Percentiles rank a stretch among this genome's conserved stretches.
Evolutionary conservation across 1,140 invertebrate species (phyloP).

Genomic region (Plectus sambesii): DNA sequence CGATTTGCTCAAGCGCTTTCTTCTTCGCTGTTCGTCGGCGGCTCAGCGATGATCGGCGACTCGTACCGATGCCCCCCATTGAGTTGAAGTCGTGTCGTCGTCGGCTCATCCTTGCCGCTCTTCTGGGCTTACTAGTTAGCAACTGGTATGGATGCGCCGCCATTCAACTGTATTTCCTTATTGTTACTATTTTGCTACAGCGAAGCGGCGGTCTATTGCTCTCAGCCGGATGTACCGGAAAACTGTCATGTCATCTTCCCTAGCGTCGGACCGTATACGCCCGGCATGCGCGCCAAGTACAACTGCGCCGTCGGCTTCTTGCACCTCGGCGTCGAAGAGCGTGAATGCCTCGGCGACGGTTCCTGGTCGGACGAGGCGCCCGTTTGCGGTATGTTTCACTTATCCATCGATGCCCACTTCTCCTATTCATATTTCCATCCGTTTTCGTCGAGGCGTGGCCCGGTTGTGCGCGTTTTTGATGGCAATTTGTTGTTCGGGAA

Average conservation of each 20-base stretch:
- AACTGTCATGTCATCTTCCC: slow-evolving; percentile 25
- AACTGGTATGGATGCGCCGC: too few species aligned
- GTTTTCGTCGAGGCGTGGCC: slow-evolving; percentile 9
- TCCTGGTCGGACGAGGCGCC: slow-evolving; percentile 18
- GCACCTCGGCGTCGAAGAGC: slow-evolving; percentile 22
- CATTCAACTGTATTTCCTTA: too few species aligned
- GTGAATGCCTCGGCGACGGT: slow-evolving; percentile 17
- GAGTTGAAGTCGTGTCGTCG: too few species aligned
- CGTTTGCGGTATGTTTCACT: too few species aligned
- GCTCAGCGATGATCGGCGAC: too few species aligned
- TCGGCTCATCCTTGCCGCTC: too few species aligned
- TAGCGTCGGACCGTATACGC: slow-evolving; percentile 21
- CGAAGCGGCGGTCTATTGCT: slow-evolving; percentile 9
- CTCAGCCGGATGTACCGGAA: slow-evolving; percentile 23
- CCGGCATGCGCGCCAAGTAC: slow-evolving; percentile 21
- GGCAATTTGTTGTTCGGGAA: slow-evolving; percentile 15
- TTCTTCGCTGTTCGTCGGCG: too few species aligned
- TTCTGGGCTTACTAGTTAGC: too few species aligned
- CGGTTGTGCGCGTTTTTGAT: slow-evolving; percentile 6
- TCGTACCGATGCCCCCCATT: too few species aligned
- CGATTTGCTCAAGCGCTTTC: too few species aligned
- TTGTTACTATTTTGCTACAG: too few species aligned
- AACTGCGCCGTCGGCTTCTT: slow-evolving; percentile 24
- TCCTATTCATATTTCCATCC: too few species aligned
- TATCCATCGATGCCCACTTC: slow-evolving; percentile 21